Evolutionary conservation across 2,797 vertebrate species (phyloP), one percentile per base, ranked within the genome.

Genomic region (Toxotes lorentzi): DNA sequence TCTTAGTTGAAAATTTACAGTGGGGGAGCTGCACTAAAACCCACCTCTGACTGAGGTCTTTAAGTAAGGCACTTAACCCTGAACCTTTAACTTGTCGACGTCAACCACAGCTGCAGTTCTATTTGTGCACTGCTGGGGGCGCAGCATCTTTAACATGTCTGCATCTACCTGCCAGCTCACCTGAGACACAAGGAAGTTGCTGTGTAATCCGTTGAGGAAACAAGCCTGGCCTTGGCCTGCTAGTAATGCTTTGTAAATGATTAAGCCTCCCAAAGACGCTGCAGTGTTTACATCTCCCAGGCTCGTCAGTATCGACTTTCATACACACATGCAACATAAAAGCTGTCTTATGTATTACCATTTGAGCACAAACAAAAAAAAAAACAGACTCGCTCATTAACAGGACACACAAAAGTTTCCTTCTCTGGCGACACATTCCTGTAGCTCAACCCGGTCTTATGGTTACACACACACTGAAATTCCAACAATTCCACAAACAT

Each of bases 191-290:
- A 70, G 73, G 76, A 83, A 76, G 72, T 53, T 45, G 47, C 68
- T 17, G 34, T 21, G 45, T 68, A 69, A 70, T 21, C 11, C 23
- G 62, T 8, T 60, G 70, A 66, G 67, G 48, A 57, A 82, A 70
- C 21, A 47, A 62, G 32, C 30, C 24, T 16, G 79, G 74, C 75
- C 63, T 58, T 9, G 77, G 70, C 54, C 0, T 0, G 47, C 23
- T 16, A 21, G 40, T 27, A 65, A 47, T 16, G 32, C 53, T 57
- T 38, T 17, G 87, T 89, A 32, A 92, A 92, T 93, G 77, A 89
- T 92, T 92, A 87, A 89, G 5, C 85, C 64, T 59, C 65, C 32
- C 4, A n/a, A 35, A 10, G 45, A 30, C 6, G 27, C 80, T 58
- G 53, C 70, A 32, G 61, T 69, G 81, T 87, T 89, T 82, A 87